Evolutionary conservation across 2,113 vertebrate species (phyloP), one percentile per base, ranked within the genome.

Genomic region (Aythya baeri): DNA sequence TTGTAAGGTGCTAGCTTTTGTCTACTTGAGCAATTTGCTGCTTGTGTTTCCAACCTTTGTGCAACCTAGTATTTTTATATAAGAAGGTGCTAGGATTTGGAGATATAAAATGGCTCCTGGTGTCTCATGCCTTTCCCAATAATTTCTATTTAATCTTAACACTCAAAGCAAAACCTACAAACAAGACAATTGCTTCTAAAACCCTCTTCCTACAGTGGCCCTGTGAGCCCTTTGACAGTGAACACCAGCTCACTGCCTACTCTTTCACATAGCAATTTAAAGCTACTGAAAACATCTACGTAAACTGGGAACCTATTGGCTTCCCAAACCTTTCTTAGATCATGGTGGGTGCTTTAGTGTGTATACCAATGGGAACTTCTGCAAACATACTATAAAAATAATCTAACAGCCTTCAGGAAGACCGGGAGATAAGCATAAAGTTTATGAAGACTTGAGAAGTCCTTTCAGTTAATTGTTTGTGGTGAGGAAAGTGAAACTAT

Each of bases 31-130:
- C 3, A 18, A 1, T 20, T 11, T 5, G 11, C 11, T 15, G 3
- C 9, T 62, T 46, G 43, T 2, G 0, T 4, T 7, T 3, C 38
- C 27, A 26, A 0, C 20, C 11, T 46, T 79, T 16, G 0, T 4
- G 14, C 70, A 36, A 70, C 36, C 15, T 71, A 55, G 32, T 44
- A 26, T 49, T 95, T 85, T 62, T 22, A 13, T 2, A 2, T 1
- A 11, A n/a, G 23, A 67, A 20, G 3, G 17, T 6, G 5, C 8
- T 4, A 18, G 18, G 4, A 6, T 4, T 2, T 1, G 1, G 4
- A 41, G 9, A 46, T 46, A 46, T 46, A 20, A 43, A 65, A 38
- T 32, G 73, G 31, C 46, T 49, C 20, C 18, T 49, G 18, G 10
- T 49, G 10, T 11, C 18, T 49, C 3, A 22, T 49, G 46, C 46